Evolutionary conservation across 2,797 vertebrate species (phyloP).

Genomic region (Enteromius paludinosus): DNA sequence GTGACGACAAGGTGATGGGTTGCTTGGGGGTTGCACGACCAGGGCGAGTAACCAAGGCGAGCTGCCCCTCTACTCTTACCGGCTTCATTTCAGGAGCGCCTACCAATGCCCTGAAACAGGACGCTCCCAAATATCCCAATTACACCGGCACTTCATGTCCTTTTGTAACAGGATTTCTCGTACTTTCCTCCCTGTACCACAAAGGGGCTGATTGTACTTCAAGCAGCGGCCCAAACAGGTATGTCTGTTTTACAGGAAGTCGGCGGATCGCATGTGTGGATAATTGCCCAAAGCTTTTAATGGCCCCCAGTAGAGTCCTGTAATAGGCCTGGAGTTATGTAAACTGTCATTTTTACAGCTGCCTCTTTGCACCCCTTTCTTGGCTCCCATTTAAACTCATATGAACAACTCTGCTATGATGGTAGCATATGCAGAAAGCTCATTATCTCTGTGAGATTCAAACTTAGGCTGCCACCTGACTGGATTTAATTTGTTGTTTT

Average conservation of each 20-base stretch:
- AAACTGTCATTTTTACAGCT: constrained; percentile 60
- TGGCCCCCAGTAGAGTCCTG: constrained; percentile 68
- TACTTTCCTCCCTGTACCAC: constrained; percentile 70
- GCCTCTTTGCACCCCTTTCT: constrained; percentile 22
- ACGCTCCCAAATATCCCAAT: constrained; percentile 92
- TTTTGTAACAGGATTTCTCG: constrained; percentile 84
- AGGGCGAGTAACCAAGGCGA: constrained; percentile 73
- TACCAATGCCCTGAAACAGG: constrained; percentile 85
- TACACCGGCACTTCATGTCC: constrained; percentile 92
- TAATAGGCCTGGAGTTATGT: constrained; percentile 62
- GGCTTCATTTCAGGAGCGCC: constrained; percentile 83
- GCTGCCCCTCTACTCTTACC: constrained; percentile 83
- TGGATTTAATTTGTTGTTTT: constrained; percentile 34
- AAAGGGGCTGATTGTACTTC: constrained; percentile 81
- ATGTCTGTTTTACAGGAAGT: constrained; percentile 75
- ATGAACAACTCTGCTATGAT: constrained; percentile 6
- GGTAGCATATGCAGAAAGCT: constrained; percentile 18
- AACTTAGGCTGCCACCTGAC: constrained; percentile 6
- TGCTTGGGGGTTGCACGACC: constrained; percentile 60
- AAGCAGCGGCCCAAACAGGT: constrained; percentile 72
- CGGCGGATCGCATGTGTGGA: constrained; percentile 65
- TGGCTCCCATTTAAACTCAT: constrained; percentile 30
- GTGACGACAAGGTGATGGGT: constrained; percentile 40
- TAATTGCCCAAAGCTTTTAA: constrained; percentile 61
- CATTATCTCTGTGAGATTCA: constrained; percentile 31